These are phyloP conservation scores for Cervus canadensis DNA, from an alignment of 2,113 vertebrate species.

Conservation along the genomic window DNA sequence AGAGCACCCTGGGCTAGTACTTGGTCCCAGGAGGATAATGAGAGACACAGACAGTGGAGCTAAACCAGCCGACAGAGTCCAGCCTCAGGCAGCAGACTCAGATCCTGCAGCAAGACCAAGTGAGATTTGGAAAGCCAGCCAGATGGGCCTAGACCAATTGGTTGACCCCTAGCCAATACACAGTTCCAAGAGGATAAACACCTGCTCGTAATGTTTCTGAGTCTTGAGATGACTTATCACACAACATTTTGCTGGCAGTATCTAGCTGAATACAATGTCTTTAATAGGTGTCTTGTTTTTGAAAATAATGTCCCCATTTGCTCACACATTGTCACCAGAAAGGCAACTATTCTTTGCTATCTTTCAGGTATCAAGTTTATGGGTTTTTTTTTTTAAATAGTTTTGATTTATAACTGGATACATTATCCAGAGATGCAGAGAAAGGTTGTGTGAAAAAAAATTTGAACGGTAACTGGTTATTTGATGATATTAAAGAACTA, in stretches of 20 bases:
- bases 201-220: neutral
- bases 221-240: neutral
- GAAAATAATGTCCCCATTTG: neutral
- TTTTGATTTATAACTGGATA: neutral
- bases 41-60: neutral
- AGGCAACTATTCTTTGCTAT: neutral
- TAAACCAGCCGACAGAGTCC: neutral
- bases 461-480: neutral
- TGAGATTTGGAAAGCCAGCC: neutral
- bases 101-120: neutral
- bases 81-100: neutral
- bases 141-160: neutral
- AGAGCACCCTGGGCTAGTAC: neutral
- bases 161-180: neutral
- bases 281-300: neutral
- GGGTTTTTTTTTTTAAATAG: accelerated
- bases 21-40: neutral
- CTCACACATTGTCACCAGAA: neutral
- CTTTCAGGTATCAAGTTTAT: neutral
- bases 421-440: neutral
- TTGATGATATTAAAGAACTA: neutral
- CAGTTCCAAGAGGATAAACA: neutral
- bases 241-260: neutral
- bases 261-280: neutral
- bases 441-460: neutral